phyloP scores from a whole-genome alignment of 1,140 invertebrate genomes.

The Cotesia typhae region DNA sequence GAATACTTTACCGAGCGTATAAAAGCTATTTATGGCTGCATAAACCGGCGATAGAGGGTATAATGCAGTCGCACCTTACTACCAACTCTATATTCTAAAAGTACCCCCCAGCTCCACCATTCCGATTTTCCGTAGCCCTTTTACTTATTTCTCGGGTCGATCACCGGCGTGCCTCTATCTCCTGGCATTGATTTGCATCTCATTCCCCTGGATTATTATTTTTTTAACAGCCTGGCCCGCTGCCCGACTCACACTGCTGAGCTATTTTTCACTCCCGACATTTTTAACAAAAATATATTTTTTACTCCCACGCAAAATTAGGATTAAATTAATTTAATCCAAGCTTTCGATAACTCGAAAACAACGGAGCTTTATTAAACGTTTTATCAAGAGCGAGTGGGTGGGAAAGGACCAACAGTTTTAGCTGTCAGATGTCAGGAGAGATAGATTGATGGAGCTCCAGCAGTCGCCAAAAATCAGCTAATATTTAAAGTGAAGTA shows the following conservation, averaged over 20 bases:
- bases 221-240: background rate
- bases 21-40: slow-evolving; percentile 64
- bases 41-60: slow-evolving; percentile 61
- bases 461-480: slow-evolving; percentile 14
- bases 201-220: background rate
- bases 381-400: no score
- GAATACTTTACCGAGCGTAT: slow-evolving; percentile 61
- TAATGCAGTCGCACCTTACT: slow-evolving; percentile 52
- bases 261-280: no score
- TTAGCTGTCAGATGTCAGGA: slow-evolving; percentile 53
- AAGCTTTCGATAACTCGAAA: no score
- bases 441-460: slow-evolving; percentile 58
- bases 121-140: slow-evolving; percentile 1
- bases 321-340: no score
- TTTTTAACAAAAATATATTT: no score
- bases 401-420: no score
- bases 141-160: slow-evolving; percentile 11
- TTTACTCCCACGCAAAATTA: no score
- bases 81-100: slow-evolving; percentile 11
- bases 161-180: slow-evolving; percentile 15
- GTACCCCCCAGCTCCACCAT: slow-evolving; percentile 33
- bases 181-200: slow-evolving; percentile 26
- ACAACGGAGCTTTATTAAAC: no score
- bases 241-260: background rate
- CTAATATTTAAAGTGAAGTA: no score